Evolutionary conservation across 2,888 invertebrate species (phyloP).

Genomic region (Lycocerus yunnanus): DNA sequence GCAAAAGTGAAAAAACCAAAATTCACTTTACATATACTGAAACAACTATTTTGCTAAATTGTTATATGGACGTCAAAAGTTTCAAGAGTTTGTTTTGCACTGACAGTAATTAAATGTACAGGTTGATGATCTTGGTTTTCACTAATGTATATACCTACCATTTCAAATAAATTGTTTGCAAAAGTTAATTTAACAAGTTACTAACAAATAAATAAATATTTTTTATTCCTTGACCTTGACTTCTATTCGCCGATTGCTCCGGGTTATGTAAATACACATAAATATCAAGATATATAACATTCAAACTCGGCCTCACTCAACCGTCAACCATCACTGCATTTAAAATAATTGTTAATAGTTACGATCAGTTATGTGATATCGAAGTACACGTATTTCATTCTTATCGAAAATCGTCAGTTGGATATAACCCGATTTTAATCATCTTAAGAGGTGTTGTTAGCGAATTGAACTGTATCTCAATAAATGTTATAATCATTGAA

Average conservation of each 20-base stretch:
- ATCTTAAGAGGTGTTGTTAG: neutral
- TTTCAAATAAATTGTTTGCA: conserved; percentile 13
- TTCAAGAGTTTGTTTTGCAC: conserved; percentile 14
- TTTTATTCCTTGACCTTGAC: neutral
- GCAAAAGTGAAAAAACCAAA: neutral
- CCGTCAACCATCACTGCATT: neutral
- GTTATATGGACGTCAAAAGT: conserved; percentile 27
- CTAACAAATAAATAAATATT: neutral
- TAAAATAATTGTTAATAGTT: neutral
- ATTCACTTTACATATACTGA: neutral
- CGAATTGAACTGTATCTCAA: neutral
- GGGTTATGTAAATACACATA: neutral
- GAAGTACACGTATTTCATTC: neutral
- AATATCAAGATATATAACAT: neutral
- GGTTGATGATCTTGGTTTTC: conserved; percentile 23
- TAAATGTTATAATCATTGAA: neutral
- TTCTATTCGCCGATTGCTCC: neutral
- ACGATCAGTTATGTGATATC: neutral
- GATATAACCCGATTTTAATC: neutral
- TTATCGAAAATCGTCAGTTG: neutral
- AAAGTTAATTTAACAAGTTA: neutral
- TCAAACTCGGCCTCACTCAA: neutral
- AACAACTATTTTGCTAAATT: conserved; percentile 17
- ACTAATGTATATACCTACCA: conserved; percentile 9
- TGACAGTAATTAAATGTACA: conserved; percentile 23